Conservation (phyloP, 2,113 vertebrate genomes). For the Sceloporus undulatus region DNA sequence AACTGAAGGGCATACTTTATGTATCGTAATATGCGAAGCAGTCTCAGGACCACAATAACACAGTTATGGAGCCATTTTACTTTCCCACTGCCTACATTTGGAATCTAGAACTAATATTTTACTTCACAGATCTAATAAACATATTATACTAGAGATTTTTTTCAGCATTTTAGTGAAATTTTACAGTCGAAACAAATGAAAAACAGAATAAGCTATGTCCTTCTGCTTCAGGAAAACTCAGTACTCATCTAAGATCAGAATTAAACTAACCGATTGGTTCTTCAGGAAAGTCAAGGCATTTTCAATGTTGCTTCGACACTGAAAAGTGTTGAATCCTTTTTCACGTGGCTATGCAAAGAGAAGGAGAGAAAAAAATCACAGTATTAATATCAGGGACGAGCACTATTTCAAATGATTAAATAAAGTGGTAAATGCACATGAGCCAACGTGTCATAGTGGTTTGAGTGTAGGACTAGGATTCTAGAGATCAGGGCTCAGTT, state of each 20-base stretch:
- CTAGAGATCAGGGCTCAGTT: too few relatives aligned
- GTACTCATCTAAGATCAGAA: neutral
- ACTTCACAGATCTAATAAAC: neutral
- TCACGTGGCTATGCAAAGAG: conserved; percentile 83
- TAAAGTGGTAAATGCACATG: too few relatives aligned
- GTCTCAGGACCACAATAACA: neutral
- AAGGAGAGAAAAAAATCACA: neutral
- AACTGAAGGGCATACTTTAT: neutral
- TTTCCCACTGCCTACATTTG: neutral
- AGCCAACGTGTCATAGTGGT: too few relatives aligned
- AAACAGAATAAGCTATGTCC: neutral
- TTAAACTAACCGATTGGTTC: conserved; percentile 87
- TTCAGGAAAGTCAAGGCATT: conserved; percentile 90
- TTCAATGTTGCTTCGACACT: conserved; percentile 93
- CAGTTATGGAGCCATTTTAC: neutral
- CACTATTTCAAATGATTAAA: too few relatives aligned
- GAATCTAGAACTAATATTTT: neutral
- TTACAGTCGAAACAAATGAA: neutral
- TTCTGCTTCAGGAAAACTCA: neutral
- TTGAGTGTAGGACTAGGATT: too few relatives aligned
- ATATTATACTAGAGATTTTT: neutral
- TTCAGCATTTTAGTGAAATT: neutral
- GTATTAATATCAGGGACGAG: neutral
- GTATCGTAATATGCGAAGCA: neutral
- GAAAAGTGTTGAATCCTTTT: conserved; percentile 89